These are phyloP conservation scores for Drosophila barbarae DNA, from an alignment of 2,888 invertebrate genomes.

Conservation along the genomic window DNA sequence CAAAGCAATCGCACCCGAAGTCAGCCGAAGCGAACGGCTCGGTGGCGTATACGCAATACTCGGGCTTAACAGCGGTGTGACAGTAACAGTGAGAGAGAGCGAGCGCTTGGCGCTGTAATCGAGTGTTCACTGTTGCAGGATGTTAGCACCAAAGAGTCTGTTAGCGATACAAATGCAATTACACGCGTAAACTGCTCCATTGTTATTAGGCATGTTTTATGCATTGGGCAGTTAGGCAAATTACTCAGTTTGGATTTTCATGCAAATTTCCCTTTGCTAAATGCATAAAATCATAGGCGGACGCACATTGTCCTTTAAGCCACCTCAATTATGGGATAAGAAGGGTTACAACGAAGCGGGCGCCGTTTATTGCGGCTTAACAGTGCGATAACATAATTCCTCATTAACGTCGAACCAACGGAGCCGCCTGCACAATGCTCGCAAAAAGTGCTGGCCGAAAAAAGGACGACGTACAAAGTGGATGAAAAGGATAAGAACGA, in stretches of 20 bases:
- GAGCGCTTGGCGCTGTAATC: not conserved
- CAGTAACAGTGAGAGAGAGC: constrained; percentile 21
- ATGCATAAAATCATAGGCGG: constrained; percentile 10
- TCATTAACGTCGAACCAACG: constrained; percentile 64
- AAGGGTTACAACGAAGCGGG: not conserved
- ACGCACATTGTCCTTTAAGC: not conserved
- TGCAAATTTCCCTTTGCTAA: constrained; percentile 12
- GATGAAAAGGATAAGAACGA: constrained; percentile 44
- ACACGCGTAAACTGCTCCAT: constrained; percentile 42
- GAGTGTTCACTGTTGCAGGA: constrained; percentile 32
- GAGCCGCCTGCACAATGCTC: constrained; percentile 52
- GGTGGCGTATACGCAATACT: constrained; percentile 53
- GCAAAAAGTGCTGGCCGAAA: constrained; percentile 21
- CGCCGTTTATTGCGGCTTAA: constrained; percentile 41
- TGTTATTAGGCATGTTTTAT: constrained; percentile 46
- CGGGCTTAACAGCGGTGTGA: constrained; percentile 14
- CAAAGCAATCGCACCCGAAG: constrained; percentile 20
- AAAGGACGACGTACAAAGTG: constrained; percentile 29
- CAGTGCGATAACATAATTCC: constrained; percentile 73
- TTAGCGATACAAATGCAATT: constrained; percentile 50
- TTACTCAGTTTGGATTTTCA: constrained; percentile 21
- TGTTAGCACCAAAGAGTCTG: constrained; percentile 30
- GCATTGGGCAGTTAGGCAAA: constrained; percentile 26
- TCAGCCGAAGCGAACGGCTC: constrained; percentile 26
- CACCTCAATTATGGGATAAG: constrained; percentile 1